Percentiles rank a stretch among this genome's conserved stretches.
Evolutionary conservation across 2,113 vertebrate species (phyloP).

Genomic region (Mastomys coucha): DNA sequence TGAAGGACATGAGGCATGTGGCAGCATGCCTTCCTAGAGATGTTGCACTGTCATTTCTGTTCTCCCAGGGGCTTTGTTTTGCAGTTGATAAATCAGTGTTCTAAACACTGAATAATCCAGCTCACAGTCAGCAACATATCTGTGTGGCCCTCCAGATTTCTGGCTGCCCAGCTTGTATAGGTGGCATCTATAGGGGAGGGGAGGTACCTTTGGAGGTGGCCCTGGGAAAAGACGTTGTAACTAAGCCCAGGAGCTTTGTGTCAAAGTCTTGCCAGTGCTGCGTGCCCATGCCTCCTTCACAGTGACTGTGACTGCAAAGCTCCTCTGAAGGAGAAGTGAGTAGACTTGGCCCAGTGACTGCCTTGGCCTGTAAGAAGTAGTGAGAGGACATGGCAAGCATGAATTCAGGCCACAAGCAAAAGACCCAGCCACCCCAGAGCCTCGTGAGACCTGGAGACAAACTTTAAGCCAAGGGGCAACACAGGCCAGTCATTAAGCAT

Average conservation of each 20-base stretch:
- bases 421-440: not conserved
- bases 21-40: not conserved
- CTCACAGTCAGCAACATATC: not conserved
- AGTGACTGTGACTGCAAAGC: not conserved
- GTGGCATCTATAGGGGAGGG: not conserved
- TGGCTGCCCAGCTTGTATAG: not conserved
- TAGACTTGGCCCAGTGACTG: constrained; percentile 8
- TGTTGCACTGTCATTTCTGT: not conserved
- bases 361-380: constrained; percentile 19
- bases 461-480: constrained; percentile 18
- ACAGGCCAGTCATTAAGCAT: not conserved
- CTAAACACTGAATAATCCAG: not conserved
- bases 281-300: not conserved
- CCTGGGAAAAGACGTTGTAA: not conserved
- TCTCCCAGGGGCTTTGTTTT: not conserved
- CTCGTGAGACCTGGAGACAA: constrained; percentile 39
- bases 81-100: constrained; percentile 8
- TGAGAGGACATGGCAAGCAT: constrained; percentile 24
- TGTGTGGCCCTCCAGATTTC: not conserved
- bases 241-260: not conserved
- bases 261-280: not conserved
- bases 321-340: constrained; percentile 45
- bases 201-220: not conserved
- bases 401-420: constrained; percentile 49
- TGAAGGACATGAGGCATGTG: not conserved